A percentile compares a stretch with the other conserved stretches of the same genome.
Conservation (phyloP, 2,797 vertebrate genomes). For the Vireo griseus region DNA sequence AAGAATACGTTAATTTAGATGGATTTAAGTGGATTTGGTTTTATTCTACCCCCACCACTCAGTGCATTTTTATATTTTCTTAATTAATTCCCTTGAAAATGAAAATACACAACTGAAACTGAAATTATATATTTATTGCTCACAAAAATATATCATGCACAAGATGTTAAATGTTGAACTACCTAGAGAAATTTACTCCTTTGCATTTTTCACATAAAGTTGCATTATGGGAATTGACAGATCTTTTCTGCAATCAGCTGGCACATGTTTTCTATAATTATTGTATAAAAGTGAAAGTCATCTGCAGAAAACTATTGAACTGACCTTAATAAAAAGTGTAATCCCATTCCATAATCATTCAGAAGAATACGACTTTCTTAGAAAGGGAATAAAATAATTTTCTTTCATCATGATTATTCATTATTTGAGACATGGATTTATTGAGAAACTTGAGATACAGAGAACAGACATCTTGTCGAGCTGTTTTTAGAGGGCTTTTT, state of each 20-base stretch:
- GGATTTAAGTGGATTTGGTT: neutral
- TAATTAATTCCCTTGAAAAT: too few relatives aligned
- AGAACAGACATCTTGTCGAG: neutral
- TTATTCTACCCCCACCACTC: neutral
- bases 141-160: too few relatives aligned
- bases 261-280: neutral
- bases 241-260: neutral
- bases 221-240: too few relatives aligned
- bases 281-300: neutral
- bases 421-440: neutral
- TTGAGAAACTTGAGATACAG: neutral
- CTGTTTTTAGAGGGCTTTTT: neutral
- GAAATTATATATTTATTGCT: too few relatives aligned
- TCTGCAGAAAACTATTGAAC: neutral
- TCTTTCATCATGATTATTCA: neutral
- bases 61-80: neutral
- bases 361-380: neutral
- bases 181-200: too few relatives aligned
- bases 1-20: neutral
- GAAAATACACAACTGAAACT: too few relatives aligned
- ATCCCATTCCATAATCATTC: neutral
- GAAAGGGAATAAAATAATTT: neutral
- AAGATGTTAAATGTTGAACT: too few relatives aligned
- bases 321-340: neutral
- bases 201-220: too few relatives aligned